Evolutionary conservation across 1,140 invertebrate genomes (phyloP).

Genomic region (Triops longicaudatus): DNA sequence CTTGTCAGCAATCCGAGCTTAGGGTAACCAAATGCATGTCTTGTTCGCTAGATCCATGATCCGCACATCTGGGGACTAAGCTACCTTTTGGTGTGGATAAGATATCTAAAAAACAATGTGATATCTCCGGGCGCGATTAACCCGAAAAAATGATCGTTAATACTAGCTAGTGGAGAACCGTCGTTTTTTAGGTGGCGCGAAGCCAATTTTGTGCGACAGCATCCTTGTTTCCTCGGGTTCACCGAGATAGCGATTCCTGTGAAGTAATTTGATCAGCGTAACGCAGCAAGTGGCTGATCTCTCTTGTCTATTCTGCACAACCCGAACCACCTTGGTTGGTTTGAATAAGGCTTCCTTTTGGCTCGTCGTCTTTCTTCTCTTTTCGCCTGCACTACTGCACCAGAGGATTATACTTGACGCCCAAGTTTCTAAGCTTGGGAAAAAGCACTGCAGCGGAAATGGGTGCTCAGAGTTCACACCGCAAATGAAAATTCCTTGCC

Average conservation of each 20-base stretch:
- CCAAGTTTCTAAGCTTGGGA: constrained; percentile 1
- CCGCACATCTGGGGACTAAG: not conserved
- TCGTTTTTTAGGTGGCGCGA: not conserved
- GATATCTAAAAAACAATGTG: constrained; percentile 6
- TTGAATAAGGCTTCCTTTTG: constrained; percentile 5
- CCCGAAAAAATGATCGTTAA: not conserved
- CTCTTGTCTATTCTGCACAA: constrained; percentile 12
- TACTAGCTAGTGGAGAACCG: not conserved
- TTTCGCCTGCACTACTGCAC: constrained; percentile 7
- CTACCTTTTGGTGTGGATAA: not conserved
- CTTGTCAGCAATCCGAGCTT: constrained; percentile 8
- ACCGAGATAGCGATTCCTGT: not conserved
- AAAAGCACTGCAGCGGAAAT: constrained; percentile 18
- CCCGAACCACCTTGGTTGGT: constrained; percentile 4
- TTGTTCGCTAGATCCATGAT: constrained; percentile 1
- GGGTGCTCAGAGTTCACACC: constrained; percentile 20
- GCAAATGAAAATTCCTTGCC: constrained; percentile 15
- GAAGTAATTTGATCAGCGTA: constrained; percentile 15
- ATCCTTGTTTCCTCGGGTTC: not conserved
- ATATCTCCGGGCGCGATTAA: not conserved
- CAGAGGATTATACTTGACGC: not conserved
- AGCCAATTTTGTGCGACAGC: not conserved
- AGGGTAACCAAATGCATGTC: constrained; percentile 4
- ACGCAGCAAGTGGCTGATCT: constrained; percentile 10
- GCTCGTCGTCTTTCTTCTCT: not conserved